Percentiles rank a stretch among this genome's conserved stretches.
Conservation (phyloP, 2,888 invertebrate species). For the Mimachlamys varia region DNA sequence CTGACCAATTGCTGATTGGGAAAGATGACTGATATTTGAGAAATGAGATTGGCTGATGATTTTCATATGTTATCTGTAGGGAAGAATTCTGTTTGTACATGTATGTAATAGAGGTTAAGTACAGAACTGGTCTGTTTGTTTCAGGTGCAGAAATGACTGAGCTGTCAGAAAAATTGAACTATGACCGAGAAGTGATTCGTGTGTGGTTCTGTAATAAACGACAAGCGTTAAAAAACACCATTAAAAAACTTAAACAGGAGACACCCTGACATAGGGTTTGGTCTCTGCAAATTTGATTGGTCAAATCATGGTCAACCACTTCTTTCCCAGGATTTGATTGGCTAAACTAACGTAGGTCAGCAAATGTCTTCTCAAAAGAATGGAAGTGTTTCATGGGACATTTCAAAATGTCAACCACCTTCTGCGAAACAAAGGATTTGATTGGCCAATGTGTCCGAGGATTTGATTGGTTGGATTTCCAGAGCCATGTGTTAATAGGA, state of each 20-base stretch:
- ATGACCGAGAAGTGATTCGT: constrained; percentile 98
- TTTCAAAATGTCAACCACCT: background rate
- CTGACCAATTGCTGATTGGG: no score
- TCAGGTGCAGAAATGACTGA: constrained; percentile 98
- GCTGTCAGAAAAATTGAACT: constrained; percentile 96
- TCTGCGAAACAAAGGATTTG: background rate
- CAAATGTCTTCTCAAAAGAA: background rate
- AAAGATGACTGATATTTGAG: no score
- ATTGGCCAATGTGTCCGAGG: background rate
- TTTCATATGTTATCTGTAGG: background rate
- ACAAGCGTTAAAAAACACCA: constrained; percentile 98
- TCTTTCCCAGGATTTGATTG: constrained; percentile 9
- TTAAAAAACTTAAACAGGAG: constrained; percentile 82
- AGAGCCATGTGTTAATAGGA: background rate
- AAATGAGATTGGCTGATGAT: background rate
- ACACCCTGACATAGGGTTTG: constrained; percentile 56
- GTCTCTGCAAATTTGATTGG: constrained; percentile 36
- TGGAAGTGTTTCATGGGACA: background rate
- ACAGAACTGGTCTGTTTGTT: constrained; percentile 58
- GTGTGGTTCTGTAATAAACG: constrained; percentile 99
- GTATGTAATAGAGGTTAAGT: background rate
- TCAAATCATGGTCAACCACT: constrained; percentile 5
- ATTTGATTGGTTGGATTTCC: constrained; percentile 30
- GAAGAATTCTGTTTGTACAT: background rate
- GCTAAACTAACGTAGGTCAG: background rate